Evolutionary conservation across 2,113 vertebrate genomes (phyloP).

Genomic region (Amia ocellicauda): DNA sequence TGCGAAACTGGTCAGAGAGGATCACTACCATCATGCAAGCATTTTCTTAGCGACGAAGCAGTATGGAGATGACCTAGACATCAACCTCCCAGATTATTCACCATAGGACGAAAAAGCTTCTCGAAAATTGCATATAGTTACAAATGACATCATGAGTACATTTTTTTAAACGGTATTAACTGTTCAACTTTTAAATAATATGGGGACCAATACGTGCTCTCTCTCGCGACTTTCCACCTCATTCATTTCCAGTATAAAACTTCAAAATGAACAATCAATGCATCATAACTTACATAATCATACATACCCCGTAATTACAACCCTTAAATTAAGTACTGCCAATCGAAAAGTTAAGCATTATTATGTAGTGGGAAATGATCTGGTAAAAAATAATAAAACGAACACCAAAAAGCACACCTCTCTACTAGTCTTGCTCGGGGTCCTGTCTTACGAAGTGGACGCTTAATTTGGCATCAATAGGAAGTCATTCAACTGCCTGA

Average conservation of each 20-base stretch:
- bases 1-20: too few species aligned
- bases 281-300: neutral
- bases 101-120: neutral
- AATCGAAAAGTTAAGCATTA: slow-evolving; percentile 18
- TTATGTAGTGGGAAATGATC: slow-evolving; percentile 5
- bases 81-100: neutral
- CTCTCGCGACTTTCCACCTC: slow-evolving; percentile 6
- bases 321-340: slow-evolving; percentile 16
- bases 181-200: too few species aligned
- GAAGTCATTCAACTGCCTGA: too few species aligned
- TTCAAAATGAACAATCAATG: neutral
- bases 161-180: neutral
- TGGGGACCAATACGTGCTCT: neutral
- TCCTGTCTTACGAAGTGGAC: too few species aligned
- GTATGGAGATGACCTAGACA: neutral
- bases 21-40: too few species aligned
- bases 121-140: neutral
- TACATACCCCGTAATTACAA: slow-evolving; percentile 15
- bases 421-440: neutral
- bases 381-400: neutral
- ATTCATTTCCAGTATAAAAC: neutral
- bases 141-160: neutral
- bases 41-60: neutral
- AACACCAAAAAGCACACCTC: slow-evolving; percentile 8
- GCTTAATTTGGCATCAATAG: too few species aligned